A percentile compares a stretch with the other conserved stretches of the same genome.
Conservation (phyloP, 2,113 vertebrate genomes). For the Acanthisitta chloris region DNA sequence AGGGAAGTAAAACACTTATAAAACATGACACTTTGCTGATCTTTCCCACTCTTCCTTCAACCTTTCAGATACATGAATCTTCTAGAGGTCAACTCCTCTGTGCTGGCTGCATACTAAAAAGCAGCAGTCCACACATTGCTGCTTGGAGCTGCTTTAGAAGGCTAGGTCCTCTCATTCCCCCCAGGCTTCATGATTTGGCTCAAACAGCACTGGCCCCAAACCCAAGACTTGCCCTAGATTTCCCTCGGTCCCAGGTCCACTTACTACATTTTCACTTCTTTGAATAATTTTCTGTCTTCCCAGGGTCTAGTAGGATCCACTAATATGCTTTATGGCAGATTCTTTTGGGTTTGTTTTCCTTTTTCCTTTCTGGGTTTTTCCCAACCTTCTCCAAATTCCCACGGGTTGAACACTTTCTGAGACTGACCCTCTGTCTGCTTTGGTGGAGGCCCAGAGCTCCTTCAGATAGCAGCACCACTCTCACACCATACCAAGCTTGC, state of each 20-base stretch:
- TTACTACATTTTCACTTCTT: not conserved
- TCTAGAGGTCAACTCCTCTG: not conserved
- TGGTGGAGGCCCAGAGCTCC: not conserved
- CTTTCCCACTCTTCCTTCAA: not conserved
- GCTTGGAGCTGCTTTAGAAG: not conserved
- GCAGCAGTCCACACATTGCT: accelerated
- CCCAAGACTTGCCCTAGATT: not conserved
- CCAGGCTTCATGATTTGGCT: not conserved
- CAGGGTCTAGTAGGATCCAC: not conserved
- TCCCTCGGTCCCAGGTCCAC: not conserved
- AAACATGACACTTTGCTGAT: not conserved
- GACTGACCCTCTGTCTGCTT: not conserved
- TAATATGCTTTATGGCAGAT: not conserved
- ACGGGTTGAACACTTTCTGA: not conserved
- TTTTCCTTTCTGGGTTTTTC: not conserved
- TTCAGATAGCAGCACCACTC: not conserved
- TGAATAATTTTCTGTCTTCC: not conserved
- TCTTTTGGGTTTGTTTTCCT: not conserved
- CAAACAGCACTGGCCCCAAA: not conserved
- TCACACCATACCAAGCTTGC: not conserved
- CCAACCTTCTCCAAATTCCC: not conserved
- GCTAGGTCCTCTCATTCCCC: not conserved
- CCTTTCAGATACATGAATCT: not conserved
- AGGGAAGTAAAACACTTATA: not conserved
- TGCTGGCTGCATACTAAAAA: not conserved